Conservation (phyloP, 2,113 vertebrate genomes). For the Micromys minutus region DNA sequence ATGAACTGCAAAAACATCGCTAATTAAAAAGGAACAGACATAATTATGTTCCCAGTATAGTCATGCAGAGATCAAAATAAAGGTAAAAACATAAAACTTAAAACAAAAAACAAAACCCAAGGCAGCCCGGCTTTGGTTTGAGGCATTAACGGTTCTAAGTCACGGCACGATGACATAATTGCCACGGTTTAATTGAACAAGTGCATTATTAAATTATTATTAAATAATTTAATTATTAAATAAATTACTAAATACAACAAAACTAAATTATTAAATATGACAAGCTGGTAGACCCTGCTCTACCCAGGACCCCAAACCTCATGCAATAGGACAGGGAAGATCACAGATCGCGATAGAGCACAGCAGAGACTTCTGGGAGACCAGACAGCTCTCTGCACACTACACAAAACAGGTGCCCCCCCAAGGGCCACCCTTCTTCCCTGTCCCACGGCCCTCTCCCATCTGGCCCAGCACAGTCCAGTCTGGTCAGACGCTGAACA, state of each 20-base stretch:
- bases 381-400: background rate
- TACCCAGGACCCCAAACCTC: background rate
- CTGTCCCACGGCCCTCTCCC: too few species aligned
- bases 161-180: background rate
- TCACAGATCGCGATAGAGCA: background rate
- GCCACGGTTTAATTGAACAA: slow-evolving; percentile 26
- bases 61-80: slow-evolving; percentile 27
- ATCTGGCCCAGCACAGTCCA: background rate
- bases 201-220: background rate
- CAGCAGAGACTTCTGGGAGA: background rate
- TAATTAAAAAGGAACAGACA: slow-evolving; percentile 40
- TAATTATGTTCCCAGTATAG: slow-evolving; percentile 23
- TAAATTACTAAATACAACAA: background rate
- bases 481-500: background rate
- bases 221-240: too few species aligned
- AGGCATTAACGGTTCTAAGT: slow-evolving; percentile 18
- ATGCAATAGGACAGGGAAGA: background rate
- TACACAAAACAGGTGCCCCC: background rate
- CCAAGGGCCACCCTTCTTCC: background rate
- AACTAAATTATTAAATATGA: too few species aligned
- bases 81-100: slow-evolving; percentile 15
- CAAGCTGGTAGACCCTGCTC: background rate
- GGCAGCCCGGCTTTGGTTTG: background rate
- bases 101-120: background rate
- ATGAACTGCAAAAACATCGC: slow-evolving; percentile 18